Conservation (phyloP, 2,113 vertebrate species). For the Datnioides undecimradiatus region DNA sequence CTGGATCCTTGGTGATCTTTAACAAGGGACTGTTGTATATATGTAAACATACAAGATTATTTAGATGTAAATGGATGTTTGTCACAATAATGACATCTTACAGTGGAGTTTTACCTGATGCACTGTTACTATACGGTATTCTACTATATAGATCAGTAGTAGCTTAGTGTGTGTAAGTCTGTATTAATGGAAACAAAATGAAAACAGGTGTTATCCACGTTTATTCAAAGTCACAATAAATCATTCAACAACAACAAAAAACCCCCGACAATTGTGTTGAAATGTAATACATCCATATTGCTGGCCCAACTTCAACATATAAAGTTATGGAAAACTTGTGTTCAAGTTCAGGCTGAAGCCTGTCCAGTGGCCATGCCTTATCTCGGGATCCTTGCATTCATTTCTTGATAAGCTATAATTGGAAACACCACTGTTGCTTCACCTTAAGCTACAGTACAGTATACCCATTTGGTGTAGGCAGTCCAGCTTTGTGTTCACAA, state of each 20-base stretch:
- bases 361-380: background rate
- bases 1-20: background rate
- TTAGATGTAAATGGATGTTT: background rate
- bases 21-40: background rate
- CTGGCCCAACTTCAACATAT: background rate
- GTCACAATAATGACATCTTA: background rate
- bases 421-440: constrained; percentile 15
- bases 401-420: constrained; percentile 37
- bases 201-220: constrained; percentile 14
- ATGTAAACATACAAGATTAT: background rate
- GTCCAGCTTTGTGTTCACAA: constrained; percentile 33
- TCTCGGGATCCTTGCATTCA: constrained; percentile 3
- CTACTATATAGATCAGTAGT: background rate
- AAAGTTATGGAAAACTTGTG: constrained; percentile 4
- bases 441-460: constrained; percentile 25
- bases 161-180: constrained; percentile 7
- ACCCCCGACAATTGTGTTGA: background rate
- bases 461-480: constrained; percentile 9
- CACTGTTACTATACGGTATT: constrained; percentile 1
- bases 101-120: background rate
- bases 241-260: constrained; percentile 20
- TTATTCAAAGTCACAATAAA: background rate
- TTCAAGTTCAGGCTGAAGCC: background rate
- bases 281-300: background rate
- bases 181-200: constrained; percentile 4